phyloP scores from a whole-genome alignment of 2,888 invertebrate species.

The Chrysina gloriosa region DNA sequence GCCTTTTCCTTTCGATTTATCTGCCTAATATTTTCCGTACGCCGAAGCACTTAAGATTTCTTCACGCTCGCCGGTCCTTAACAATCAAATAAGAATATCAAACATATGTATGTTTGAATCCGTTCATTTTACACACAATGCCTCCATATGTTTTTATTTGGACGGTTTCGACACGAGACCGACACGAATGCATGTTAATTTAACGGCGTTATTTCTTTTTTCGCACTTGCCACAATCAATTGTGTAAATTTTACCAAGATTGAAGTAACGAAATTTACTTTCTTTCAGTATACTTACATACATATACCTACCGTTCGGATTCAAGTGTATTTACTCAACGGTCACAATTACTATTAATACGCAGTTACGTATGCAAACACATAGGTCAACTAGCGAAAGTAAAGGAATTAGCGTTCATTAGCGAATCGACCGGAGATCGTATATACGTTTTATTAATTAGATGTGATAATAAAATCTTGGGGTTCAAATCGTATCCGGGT shows the following conservation, averaged over 20 bases:
- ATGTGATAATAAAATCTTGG: neutral
- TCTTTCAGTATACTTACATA: neutral
- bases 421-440: neutral
- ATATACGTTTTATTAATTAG: neutral
- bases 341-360: constrained; percentile 7
- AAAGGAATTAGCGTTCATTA: constrained; percentile 21
- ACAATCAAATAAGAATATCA: constrained; percentile 6
- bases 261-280: constrained; percentile 25
- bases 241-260: constrained; percentile 18
- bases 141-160: neutral
- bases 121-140: constrained; percentile 3
- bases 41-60: neutral
- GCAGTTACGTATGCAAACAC: constrained; percentile 9
- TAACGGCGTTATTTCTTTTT: neutral
- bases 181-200: neutral
- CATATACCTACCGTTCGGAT: neutral
- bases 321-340: constrained; percentile 15
- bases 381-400: constrained; percentile 23
- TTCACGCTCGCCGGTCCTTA: neutral
- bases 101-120: neutral
- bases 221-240: neutral
- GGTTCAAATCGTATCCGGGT: constrained; percentile 1
- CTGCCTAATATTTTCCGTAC: no score
- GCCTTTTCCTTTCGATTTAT: no score
- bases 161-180: neutral